phyloP scores from a whole-genome alignment of 2,888 invertebrate genomes.

The Choristoneura rosaceana region DNA sequence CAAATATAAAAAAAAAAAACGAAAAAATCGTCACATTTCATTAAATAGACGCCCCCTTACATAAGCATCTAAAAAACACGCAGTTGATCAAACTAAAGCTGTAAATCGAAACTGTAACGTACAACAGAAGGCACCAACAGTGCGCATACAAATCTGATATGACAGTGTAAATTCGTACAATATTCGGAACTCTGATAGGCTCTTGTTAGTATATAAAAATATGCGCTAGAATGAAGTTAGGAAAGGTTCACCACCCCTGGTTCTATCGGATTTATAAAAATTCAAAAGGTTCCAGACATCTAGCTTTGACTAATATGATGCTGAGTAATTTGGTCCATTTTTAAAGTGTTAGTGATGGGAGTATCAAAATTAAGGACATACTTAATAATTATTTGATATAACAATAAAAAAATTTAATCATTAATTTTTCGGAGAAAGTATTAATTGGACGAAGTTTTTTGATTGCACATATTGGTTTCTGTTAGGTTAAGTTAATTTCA shows the following conservation, averaged over 20 bases:
- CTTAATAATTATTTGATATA: no score
- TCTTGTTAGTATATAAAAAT: slow-evolving; percentile 37
- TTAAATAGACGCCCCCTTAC: no score
- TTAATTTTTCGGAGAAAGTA: no score
- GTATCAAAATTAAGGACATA: no score
- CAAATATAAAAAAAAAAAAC: no score
- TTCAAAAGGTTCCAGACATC: background rate
- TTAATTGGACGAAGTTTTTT: no score
- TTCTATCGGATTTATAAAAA: background rate
- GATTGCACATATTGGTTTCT: no score
- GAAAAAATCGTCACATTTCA: no score
- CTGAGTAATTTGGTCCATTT: background rate
- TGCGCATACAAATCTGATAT: slow-evolving; percentile 81
- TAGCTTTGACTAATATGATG: background rate
- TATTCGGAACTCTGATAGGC: slow-evolving; percentile 27
- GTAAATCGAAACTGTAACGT: background rate
- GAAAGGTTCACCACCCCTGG: slow-evolving; percentile 32
- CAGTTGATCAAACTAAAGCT: slow-evolving; percentile 3
- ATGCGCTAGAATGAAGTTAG: slow-evolving; percentile 29
- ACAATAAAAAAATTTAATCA: no score
- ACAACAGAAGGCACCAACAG: slow-evolving; percentile 16
- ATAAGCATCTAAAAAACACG: background rate
- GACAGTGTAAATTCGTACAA: slow-evolving; percentile 71
- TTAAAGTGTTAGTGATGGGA: background rate
- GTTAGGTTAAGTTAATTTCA: no score